These are phyloP conservation scores for Phallusia fumigata DNA, from an alignment of 23 tunicate genomes.

Conservation along the genomic window DNA sequence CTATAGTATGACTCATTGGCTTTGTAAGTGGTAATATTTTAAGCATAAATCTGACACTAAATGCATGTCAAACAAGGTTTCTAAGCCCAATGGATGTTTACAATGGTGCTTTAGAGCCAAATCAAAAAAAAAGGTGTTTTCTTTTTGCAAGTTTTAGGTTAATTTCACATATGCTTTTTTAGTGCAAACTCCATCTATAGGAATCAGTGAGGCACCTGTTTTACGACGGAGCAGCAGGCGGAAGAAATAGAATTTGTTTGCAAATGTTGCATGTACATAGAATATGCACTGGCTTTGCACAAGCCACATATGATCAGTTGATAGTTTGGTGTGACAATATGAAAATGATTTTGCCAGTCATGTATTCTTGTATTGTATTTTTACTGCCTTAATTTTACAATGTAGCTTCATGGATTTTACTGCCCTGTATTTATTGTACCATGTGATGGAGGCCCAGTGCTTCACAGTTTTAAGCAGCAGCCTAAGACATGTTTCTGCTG, in stretches of 20 bases:
- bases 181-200: background rate
- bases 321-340: background rate
- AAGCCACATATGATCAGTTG: background rate
- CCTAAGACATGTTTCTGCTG: too few species aligned
- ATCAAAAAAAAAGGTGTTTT: too few species aligned
- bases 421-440: background rate
- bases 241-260: background rate
- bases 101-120: too few species aligned
- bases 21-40: too few species aligned
- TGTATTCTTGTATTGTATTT: background rate
- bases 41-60: too few species aligned
- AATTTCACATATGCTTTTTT: too few species aligned
- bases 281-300: background rate
- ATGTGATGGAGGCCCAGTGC: too few species aligned
- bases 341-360: background rate
- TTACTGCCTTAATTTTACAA: background rate
- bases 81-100: too few species aligned
- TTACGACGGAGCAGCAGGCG: background rate
- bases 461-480: too few species aligned
- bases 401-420: background rate
- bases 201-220: background rate
- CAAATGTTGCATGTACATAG: background rate
- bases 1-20: too few species aligned
- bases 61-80: too few species aligned
- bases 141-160: too few species aligned